phyloP scores from a whole-genome alignment of 2,888 invertebrate genomes.

The Epiblema foenella region DNA sequence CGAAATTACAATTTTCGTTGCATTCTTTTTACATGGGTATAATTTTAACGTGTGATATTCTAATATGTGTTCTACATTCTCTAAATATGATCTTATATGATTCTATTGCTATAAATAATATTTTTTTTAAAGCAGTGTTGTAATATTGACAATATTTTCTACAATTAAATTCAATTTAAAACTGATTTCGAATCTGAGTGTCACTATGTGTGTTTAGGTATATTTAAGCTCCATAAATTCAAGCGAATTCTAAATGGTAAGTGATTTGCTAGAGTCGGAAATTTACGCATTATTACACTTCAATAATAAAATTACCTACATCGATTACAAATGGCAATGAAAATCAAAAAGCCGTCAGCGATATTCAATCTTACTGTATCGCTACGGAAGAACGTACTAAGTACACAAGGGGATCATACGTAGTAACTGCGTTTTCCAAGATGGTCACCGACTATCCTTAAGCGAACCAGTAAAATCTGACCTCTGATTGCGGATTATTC shows the following conservation, averaged over 20 bases:
- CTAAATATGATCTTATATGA: too few relatives aligned
- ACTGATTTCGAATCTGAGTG: too few relatives aligned
- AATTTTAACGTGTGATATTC: constrained; percentile 15
- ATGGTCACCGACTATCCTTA: too few relatives aligned
- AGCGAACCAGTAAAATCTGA: not conserved
- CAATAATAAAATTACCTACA: constrained; percentile 11
- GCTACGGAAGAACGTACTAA: not conserved
- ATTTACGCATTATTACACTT: not conserved
- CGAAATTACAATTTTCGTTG: constrained; percentile 42
- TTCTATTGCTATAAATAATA: too few relatives aligned
- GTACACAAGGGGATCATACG: not conserved
- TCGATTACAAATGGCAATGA: constrained; percentile 22
- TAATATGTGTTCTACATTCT: not conserved
- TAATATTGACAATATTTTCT: too few relatives aligned
- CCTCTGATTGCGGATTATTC: not conserved
- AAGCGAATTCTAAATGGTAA: not conserved
- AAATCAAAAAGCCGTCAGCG: constrained; percentile 29
- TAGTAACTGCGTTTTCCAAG: not conserved
- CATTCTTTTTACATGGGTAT: constrained; percentile 17
- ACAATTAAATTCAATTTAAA: too few relatives aligned
- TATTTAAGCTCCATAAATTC: not conserved
- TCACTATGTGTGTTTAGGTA: not conserved
- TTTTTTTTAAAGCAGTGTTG: not conserved
- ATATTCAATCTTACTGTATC: constrained; percentile 20
- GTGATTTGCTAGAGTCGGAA: not conserved